Base-by-base conservation (phyloP, 2,888 invertebrate genomes). In the Tachina grossa region DNA sequence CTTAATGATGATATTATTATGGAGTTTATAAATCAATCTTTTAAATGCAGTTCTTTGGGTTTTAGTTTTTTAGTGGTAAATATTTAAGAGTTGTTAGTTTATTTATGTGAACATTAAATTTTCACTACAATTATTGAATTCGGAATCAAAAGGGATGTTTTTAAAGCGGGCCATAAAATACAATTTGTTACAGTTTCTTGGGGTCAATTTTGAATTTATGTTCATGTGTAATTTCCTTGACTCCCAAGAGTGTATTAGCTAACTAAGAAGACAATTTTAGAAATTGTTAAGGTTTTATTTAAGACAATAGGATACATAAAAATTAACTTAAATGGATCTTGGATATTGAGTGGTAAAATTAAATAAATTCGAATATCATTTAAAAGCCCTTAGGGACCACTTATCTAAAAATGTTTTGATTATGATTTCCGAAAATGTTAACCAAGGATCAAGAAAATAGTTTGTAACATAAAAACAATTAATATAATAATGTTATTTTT, bases 11-110 rank as follows among this genome's bases (percentile, higher is more conserved):
- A 77, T 72, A 41, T 74, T 83, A 55, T 78, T 82, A 19, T 14
- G 14, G 41, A 81, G 72, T 77, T 66, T 84, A 77, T 77, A 81
- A 77, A 84, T 81, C 80, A 84, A 84, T 81, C 53, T 65, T 19
- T 9, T 8, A 10, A 11, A 57, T 8, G 49, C 9, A 49, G 22
- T 14, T 43, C 43, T 45, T 61, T 61, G 43, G 11, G n/a, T 39
- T 59, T 72, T 31, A 51, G 66, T 57, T 65, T 75, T n/a, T 65
- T 75, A 79, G 61, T 57, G 55, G 43, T 57, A 41, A 63, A 72
- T 53, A 51, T 45, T 65, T 9, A 63, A 65, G 55, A 63, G 61
- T 13, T 71, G 10, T 0, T 16, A 53, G 51, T 45, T 9, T 71
- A 79, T 53, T 55, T 71, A 49, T 55, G 71, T 39, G 47, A 59